Conservation (phyloP, 2,888 invertebrate species). For the Agrotis ipsilon region DNA sequence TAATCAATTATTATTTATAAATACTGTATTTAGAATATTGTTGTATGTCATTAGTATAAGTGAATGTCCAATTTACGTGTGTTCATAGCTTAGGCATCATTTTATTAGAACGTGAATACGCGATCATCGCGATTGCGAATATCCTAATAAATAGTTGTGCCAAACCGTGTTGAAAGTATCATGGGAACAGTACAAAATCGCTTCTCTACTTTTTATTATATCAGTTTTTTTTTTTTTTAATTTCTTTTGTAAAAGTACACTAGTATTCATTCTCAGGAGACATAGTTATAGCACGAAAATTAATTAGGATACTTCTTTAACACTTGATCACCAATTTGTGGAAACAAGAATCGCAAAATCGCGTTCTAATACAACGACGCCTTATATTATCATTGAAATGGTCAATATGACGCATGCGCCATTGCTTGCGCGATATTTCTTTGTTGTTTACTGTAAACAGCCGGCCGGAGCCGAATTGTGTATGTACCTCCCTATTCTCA, state of each 20-base stretch:
- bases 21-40: slow-evolving; percentile 2
- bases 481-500: slow-evolving; percentile 1
- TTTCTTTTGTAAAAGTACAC: no score
- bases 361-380: not conserved
- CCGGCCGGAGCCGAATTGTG: not conserved
- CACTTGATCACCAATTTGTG: not conserved
- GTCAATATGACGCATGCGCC: slow-evolving; percentile 43
- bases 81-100: slow-evolving; percentile 83
- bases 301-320: not conserved
- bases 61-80: slow-evolving; percentile 74
- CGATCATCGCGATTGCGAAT: not conserved
- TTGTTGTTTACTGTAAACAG: not conserved
- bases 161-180: not conserved
- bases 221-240: no score
- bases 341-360: not conserved
- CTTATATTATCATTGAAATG: slow-evolving; percentile 11
- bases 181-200: not conserved
- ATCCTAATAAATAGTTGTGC: not conserved
- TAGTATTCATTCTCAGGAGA: no score
- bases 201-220: not conserved
- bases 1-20: slow-evolving; percentile 23
- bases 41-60: slow-evolving; percentile 41
- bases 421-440: not conserved
- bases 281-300: not conserved
- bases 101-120: slow-evolving; percentile 3